These are phyloP conservation scores for Peromyscus californicus DNA, from an alignment of 2,113 vertebrate species.

Conservation along the genomic window DNA sequence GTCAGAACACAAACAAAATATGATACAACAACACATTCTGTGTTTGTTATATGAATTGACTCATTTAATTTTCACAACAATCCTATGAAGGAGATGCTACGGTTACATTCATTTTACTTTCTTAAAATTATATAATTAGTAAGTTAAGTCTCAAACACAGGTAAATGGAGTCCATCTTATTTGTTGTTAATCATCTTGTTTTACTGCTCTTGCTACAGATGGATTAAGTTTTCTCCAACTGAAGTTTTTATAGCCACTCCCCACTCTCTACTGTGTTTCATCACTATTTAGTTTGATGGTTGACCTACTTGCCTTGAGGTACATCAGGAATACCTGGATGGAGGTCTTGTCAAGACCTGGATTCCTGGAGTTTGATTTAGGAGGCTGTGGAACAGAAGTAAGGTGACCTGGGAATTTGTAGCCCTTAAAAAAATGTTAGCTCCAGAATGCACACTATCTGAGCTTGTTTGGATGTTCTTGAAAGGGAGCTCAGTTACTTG, in stretches of 20 bases:
- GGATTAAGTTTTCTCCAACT: background rate
- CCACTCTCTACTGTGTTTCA: background rate
- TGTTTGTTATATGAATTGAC: background rate
- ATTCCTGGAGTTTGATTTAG: constrained; percentile 23
- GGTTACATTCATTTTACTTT: constrained; percentile 12
- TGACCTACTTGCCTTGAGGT: background rate
- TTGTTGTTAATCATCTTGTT: background rate
- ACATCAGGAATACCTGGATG: constrained; percentile 30
- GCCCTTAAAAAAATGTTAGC: background rate
- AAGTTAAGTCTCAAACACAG: background rate
- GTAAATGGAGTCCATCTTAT: background rate
- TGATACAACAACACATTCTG: background rate
- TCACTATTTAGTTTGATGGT: constrained; percentile 6
- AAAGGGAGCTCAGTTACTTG: background rate
- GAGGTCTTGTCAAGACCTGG: background rate
- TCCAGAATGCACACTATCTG: background rate
- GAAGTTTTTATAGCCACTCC: constrained; percentile 9
- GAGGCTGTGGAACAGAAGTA: background rate
- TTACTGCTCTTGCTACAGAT: background rate
- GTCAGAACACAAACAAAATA: no score
- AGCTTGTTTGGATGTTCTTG: background rate
- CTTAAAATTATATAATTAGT: background rate
- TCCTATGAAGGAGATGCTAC: background rate
- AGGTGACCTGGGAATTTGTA: background rate
- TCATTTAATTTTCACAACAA: background rate